Evolutionary conservation across 92 coral and sea anemone genomes (phyloP).

Genomic region (Zoanthus solanderi): DNA sequence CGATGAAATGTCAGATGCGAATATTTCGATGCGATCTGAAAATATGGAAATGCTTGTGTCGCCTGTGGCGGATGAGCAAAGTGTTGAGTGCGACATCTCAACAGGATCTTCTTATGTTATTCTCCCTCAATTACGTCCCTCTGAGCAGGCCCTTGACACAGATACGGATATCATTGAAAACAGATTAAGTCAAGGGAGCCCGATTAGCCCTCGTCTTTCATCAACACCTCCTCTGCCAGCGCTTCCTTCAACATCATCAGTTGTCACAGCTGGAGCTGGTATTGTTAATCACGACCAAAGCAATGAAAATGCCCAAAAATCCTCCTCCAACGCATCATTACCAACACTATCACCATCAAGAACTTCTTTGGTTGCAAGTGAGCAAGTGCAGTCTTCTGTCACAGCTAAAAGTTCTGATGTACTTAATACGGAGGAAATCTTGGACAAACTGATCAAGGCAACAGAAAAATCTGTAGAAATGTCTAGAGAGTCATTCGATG

Average conservation of each 20-base stretch:
- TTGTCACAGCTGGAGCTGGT: constrained; percentile 38
- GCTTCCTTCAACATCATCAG: constrained; percentile 56
- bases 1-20: too few relatives aligned
- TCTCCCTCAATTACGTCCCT: constrained; percentile 80
- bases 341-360: constrained; percentile 29
- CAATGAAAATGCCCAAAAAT: background rate
- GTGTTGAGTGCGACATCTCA: constrained; percentile 72
- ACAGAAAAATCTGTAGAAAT: constrained; percentile 10
- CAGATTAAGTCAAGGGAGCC: background rate
- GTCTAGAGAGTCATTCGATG: background rate
- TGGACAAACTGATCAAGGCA: constrained; percentile 6
- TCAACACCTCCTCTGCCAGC: constrained; percentile 61
- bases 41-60: too few relatives aligned
- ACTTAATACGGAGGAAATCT: background rate
- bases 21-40: too few relatives aligned
- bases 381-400: background rate
- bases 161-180: constrained; percentile 40
- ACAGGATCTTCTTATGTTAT: constrained; percentile 86
- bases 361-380: constrained; percentile 17
- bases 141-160: constrained; percentile 70
- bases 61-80: constrained; percentile 2
- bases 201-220: constrained; percentile 29
- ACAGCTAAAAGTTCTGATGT: background rate
- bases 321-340: constrained; percentile 9
- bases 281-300: background rate